Conservation (phyloP, 2,113 vertebrate species). For the Petaurus breviceps region DNA sequence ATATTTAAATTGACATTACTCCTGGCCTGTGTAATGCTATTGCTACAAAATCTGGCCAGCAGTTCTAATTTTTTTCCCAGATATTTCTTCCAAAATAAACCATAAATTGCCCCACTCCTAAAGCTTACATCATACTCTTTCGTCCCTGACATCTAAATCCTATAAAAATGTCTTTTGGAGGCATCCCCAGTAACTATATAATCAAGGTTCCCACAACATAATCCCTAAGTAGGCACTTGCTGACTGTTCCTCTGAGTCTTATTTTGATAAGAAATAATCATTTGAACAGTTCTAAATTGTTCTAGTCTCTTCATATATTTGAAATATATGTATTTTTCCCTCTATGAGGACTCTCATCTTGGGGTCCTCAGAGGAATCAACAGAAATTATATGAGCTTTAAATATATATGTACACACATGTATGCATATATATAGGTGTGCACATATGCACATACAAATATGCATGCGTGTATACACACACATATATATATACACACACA, state of each 20-base stretch:
- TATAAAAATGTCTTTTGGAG: conserved; percentile 51
- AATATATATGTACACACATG: background rate
- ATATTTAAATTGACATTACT: conserved; percentile 55
- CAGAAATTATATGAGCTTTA: background rate
- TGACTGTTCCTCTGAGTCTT: background rate
- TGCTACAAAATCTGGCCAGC: conserved; percentile 32
- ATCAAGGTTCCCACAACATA: conserved; percentile 12
- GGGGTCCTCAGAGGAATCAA: background rate
- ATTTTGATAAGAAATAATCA: background rate
- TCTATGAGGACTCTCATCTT: background rate
- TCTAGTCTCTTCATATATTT: background rate
- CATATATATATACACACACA: too few species aligned
- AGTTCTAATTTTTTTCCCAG: background rate
- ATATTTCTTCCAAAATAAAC: conserved; percentile 68
- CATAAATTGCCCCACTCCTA: conserved; percentile 54
- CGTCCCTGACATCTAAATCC: conserved; percentile 45
- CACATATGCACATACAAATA: too few species aligned
- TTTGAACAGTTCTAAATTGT: conserved; percentile 5
- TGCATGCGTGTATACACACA: too few species aligned
- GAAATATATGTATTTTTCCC: background rate
- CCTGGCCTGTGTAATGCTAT: conserved; percentile 37
- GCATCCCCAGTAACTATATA: conserved; percentile 3
- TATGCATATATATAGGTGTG: too few species aligned
- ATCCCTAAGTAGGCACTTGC: conserved; percentile 9
- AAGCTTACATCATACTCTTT: conserved; percentile 54